A percentile compares a stretch with the other conserved stretches of the same genome.
phyloP scores from a whole-genome alignment of 1,140 invertebrate species.

The Propsilocerus akamusi region DNA sequence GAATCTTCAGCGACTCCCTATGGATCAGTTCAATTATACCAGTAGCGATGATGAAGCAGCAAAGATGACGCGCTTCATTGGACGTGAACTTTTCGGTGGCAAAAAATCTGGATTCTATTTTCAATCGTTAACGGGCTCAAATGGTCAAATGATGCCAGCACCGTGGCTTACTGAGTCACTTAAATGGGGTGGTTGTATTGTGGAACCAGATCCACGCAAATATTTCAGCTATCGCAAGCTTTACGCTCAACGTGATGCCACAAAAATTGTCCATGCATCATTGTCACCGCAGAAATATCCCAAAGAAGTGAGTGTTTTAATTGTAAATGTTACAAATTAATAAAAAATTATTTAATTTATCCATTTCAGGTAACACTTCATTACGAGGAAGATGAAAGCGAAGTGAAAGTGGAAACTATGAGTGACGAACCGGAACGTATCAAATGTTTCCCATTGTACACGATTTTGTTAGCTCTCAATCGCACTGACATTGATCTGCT shows the following conservation, averaged over 20 bases:
- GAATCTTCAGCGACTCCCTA: slow-evolving; percentile 13
- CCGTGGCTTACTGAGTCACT: slow-evolving; percentile 46
- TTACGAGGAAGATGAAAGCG: slow-evolving; percentile 29
- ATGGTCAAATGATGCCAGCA: slow-evolving; percentile 20
- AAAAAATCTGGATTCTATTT: slow-evolving; percentile 30
- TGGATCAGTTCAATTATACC: slow-evolving; percentile 20
- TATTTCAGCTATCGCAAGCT: slow-evolving; percentile 40
- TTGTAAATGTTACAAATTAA: slow-evolving; percentile 4
- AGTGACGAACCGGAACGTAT: slow-evolving; percentile 33
- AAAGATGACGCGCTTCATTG: slow-evolving; percentile 24
- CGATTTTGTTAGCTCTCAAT: slow-evolving; percentile 56
- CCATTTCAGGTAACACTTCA: slow-evolving; percentile 35
- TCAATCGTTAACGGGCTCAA: slow-evolving; percentile 30
- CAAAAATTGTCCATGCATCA: slow-evolving; percentile 47
- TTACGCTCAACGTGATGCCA: slow-evolving; percentile 28
- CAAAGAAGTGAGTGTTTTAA: slow-evolving; percentile 36
- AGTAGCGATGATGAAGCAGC: slow-evolving; percentile 21
- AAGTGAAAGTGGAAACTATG: slow-evolving; percentile 34
- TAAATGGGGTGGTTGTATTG: slow-evolving; percentile 51
- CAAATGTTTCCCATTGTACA: slow-evolving; percentile 69
- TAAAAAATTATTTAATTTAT: slow-evolving; percentile 7
- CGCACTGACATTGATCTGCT: slow-evolving; percentile 48
- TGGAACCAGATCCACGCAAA: slow-evolving; percentile 51
- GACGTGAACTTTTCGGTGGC: slow-evolving; percentile 20
- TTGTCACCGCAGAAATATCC: slow-evolving; percentile 51